These are phyloP conservation scores for Platygyra sinensis DNA, from an alignment of 64 coral and sea anemone genomes.

Conservation along the genomic window DNA sequence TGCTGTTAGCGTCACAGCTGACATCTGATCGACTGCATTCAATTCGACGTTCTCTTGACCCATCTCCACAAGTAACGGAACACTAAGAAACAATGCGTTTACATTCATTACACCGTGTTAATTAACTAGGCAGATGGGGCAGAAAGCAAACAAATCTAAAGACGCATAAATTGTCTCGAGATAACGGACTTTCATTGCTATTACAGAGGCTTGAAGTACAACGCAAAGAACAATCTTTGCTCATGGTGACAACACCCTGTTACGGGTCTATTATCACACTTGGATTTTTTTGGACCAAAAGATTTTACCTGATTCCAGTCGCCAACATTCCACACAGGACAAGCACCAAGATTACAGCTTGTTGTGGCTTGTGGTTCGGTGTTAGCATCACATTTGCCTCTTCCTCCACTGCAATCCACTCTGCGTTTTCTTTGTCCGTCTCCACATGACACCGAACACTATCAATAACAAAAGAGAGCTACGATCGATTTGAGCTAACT, in stretches of 20 bases:
- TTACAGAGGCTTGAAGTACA: neutral
- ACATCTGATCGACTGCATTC: slow-evolving; percentile 42
- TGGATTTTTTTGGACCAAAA: neutral
- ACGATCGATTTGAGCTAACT: too few species aligned
- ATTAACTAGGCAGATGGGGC: neutral
- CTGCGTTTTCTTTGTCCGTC: slow-evolving; percentile 23
- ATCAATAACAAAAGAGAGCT: too few species aligned
- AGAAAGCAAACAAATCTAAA: too few species aligned
- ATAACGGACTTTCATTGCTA: too few species aligned
- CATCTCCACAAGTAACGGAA: slow-evolving; percentile 54
- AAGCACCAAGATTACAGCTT: slow-evolving; percentile 38
- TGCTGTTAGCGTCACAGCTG: slow-evolving; percentile 9
- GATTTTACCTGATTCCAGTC: slow-evolving; percentile 23
- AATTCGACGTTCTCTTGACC: slow-evolving; percentile 21
- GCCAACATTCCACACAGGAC: slow-evolving; percentile 44
- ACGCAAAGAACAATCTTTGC: neutral
- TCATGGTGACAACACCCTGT: too few species aligned
- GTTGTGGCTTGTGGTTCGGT: slow-evolving; percentile 17
- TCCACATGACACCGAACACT: slow-evolving; percentile 52
- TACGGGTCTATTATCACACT: too few species aligned
- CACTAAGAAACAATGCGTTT: slow-evolving; percentile 29
- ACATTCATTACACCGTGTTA: neutral
- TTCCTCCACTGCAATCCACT: slow-evolving; percentile 38
- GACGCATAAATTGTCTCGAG: too few species aligned
- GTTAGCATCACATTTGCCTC: slow-evolving; percentile 17